Evolutionary conservation across 1,140 invertebrate genomes (phyloP).

Genomic region (Ectropis grisescens): DNA sequence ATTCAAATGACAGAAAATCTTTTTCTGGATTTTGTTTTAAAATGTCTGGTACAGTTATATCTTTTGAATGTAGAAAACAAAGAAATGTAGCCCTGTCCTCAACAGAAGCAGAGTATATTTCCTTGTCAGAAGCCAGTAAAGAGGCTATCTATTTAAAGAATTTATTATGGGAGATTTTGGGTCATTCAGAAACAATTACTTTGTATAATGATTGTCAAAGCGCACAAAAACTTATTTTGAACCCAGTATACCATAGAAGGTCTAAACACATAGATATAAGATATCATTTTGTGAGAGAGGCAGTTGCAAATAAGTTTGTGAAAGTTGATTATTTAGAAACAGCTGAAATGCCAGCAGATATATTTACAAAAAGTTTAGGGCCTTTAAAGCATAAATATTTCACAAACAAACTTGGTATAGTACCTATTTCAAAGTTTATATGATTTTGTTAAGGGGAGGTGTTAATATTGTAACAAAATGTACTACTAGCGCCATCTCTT

Average conservation of each 20-base stretch:
- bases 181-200: background rate
- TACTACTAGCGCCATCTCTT: too few relatives aligned
- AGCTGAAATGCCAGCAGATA: constrained; percentile 3
- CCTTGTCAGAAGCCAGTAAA: background rate
- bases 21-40: background rate
- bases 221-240: background rate
- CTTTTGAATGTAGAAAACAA: background rate
- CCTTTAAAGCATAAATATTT: background rate
- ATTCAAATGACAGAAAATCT: background rate
- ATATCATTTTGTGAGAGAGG: constrained; percentile 2
- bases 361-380: constrained; percentile 1
- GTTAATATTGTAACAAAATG: too few relatives aligned
- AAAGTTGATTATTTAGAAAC: background rate
- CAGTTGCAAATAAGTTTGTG: background rate
- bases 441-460: too few relatives aligned
- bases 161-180: background rate
- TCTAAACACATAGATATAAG: constrained; percentile 1
- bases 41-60: background rate
- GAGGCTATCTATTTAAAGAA: background rate
- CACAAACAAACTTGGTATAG: background rate
- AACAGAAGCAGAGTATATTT: background rate
- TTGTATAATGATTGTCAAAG: constrained; percentile 1
- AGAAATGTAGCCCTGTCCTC: background rate
- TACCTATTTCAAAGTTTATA: too few relatives aligned
- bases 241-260: background rate